Base-by-base conservation (phyloP, 1,140 invertebrate species). In the Ladona fulva region DNA sequence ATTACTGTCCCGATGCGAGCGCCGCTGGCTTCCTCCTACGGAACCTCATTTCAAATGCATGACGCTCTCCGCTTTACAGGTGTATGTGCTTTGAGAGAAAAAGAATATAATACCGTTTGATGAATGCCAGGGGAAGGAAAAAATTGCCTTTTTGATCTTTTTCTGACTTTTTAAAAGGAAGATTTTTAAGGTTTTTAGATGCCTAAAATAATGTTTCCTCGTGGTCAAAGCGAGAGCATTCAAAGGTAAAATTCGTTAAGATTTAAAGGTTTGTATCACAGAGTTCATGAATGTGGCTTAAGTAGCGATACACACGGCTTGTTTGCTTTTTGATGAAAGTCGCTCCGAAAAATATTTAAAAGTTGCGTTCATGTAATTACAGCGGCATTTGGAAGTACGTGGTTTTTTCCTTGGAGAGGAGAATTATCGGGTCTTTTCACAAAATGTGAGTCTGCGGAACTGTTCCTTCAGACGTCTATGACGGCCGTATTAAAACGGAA, bases 31-130 rank as follows among this genome's bases (percentile, higher is more conserved):
- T 66, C 52, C 52, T 66, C 52, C n/a, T 66, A 22, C 52, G 52
- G 52, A 66, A 66, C 52, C 52, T 66, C 52, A 66, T 66, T 19
- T 66, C 52, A 66, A 66, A 66, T 66, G 52, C 52, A 66, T 66
- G 52, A 66, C 52, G 52, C 52, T 66, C 52, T 22, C n/a, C n/a
- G 52, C 52, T 66, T 66, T 66, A 66, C 52, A 66, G 52, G 52
- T 66, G n/a, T 66, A 22, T 66, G 52, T 66, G 52, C 52, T 66
- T 66, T 66, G 52, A 66, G 52, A 16, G 52, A 22, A 66, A 22
- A 37, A 37, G 29, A 19, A 66, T 66, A 66, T 66, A 66, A 16
- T 66, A 22, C n/a, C 52, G 52, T 66, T 66, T 66, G 52, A 66
- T 66, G 52, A 66, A 66, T 66, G 52, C 29, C 29, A 37, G 29